Percentiles rank a stretch among this genome's conserved stretches.
These are phyloP conservation scores for Chirona hameri DNA, from an alignment of 2,888 invertebrate species.

Conservation along the genomic window DNA sequence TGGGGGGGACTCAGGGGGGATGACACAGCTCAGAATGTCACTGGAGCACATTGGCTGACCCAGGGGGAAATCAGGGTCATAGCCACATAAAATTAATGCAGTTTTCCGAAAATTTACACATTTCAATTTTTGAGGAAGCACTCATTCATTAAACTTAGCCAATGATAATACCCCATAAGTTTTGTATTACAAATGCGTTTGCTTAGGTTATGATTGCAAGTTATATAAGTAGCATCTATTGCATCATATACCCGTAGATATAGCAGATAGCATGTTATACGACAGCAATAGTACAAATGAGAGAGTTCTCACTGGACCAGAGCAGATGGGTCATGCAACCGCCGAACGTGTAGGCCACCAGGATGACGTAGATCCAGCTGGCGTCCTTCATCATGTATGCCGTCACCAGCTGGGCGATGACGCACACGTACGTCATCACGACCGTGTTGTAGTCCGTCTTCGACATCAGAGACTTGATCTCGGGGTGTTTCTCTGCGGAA, in stretches of 20 bases:
- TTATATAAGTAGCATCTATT: no score
- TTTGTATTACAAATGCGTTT: no score
- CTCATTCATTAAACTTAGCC: background rate
- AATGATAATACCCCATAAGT: no score
- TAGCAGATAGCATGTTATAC: no score
- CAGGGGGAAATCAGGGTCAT: no score
- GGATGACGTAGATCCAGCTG: slow-evolving; percentile 1
- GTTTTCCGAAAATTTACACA: background rate
- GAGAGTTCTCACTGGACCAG: slow-evolving; percentile 12
- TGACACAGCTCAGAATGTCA: no score
- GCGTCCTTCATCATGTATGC: slow-evolving; percentile 6
- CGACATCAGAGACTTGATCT: slow-evolving; percentile 11
- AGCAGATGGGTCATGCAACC: slow-evolving; percentile 13
- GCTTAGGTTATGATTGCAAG: no score
- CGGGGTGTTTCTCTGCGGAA: slow-evolving; percentile 11
- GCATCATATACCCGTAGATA: no score
- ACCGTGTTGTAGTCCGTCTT: slow-evolving; percentile 4
- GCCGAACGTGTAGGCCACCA: background rate
- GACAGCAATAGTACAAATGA: no score
- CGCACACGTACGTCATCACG: slow-evolving; percentile 25
- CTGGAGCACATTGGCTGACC: no score
- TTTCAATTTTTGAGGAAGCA: background rate
- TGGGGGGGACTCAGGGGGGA: no score
- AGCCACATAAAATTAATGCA: no score
- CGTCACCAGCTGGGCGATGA: slow-evolving; percentile 23